Conservation (phyloP, 30 jellyfish, hydroid and myxozoan genomes). For the Calvadosia cruxmelitensis region DNA sequence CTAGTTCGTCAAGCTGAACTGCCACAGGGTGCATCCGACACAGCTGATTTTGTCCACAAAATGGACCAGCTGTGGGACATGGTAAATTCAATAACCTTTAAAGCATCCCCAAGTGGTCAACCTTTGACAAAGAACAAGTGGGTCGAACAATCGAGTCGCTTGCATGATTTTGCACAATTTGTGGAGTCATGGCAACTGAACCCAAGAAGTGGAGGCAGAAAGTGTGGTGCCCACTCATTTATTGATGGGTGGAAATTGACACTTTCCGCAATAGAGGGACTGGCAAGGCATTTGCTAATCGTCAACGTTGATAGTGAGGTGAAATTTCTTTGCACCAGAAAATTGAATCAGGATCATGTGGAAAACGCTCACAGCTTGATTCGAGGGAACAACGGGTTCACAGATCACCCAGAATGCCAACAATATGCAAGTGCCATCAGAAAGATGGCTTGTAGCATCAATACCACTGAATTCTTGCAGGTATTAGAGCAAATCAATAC, state of each 20-base stretch:
- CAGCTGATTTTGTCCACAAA: background rate
- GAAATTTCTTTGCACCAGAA: background rate
- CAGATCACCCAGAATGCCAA: background rate
- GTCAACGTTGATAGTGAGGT: background rate
- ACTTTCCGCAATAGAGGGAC: background rate
- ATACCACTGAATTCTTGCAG: background rate
- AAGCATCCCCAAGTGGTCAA: background rate
- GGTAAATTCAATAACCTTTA: background rate
- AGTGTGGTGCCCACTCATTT: background rate
- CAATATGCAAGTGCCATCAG: background rate
- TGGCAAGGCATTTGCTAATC: background rate
- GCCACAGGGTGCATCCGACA: background rate
- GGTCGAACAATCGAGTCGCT: background rate
- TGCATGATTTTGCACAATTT: too few species aligned
- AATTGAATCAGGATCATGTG: background rate
- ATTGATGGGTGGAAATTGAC: background rate
- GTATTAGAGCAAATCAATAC: too few species aligned
- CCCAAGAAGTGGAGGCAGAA: background rate
- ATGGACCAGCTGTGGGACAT: background rate
- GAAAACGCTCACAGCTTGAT: background rate
- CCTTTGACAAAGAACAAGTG: background rate
- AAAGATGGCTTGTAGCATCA: background rate
- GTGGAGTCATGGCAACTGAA: background rate
- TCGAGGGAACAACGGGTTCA: background rate
- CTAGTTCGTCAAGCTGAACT: background rate